phyloP scores from a whole-genome alignment of 2,113 vertebrate genomes.

The Morone saxatilis region DNA sequence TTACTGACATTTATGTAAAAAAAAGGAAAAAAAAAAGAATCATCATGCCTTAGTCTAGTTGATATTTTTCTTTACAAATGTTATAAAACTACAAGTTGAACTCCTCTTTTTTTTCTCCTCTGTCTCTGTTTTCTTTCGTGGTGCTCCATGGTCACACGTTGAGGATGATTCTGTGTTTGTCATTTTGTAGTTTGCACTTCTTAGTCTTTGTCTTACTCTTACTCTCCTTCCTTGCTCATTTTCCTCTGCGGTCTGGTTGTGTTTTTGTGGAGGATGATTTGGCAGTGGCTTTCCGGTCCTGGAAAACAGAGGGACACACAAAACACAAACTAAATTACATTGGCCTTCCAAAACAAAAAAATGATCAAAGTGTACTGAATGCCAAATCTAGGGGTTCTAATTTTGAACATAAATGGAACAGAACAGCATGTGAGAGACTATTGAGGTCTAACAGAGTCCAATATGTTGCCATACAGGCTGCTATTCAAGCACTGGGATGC shows the following conservation, averaged over 20 bases:
- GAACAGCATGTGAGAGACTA: slow-evolving; percentile 30
- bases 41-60: slow-evolving; percentile 92
- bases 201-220: slow-evolving; percentile 43
- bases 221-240: slow-evolving; percentile 67
- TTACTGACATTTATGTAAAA: slow-evolving; percentile 77
- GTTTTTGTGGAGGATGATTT: slow-evolving; percentile 87
- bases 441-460: slow-evolving; percentile 31
- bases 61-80: slow-evolving; percentile 84
- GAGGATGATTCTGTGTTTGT: slow-evolving; percentile 69
- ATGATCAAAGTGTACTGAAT: background rate
- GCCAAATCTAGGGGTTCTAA: slow-evolving; percentile 14
- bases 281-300: slow-evolving; percentile 93
- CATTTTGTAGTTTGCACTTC: slow-evolving; percentile 61
- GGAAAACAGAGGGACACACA: slow-evolving; percentile 47
- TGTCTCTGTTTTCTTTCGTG: slow-evolving; percentile 51
- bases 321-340: background rate
- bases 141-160: slow-evolving; percentile 59
- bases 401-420: slow-evolving; percentile 24
- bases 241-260: slow-evolving; percentile 79
- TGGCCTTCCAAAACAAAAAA: no score
- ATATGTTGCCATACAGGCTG: slow-evolving; percentile 26
- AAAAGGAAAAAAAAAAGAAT: slow-evolving; percentile 84
- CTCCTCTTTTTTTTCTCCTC: slow-evolving; percentile 47
- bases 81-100: slow-evolving; percentile 88
- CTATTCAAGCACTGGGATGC: slow-evolving; percentile 73